phyloP scores from a whole-genome alignment of 2,113 vertebrate genomes.

The Murina feae region DNA sequence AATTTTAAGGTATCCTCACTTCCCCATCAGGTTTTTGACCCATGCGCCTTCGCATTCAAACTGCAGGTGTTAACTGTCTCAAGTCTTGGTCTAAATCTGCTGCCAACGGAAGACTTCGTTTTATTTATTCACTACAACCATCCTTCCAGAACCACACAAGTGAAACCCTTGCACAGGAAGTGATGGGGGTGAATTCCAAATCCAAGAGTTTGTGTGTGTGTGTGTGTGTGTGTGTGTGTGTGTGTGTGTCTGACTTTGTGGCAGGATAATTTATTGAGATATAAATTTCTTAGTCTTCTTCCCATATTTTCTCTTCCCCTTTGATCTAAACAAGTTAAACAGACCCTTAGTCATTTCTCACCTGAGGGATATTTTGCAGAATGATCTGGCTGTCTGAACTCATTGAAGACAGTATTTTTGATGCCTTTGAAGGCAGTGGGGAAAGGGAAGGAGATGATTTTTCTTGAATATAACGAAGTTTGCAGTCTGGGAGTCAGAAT shows the following conservation, averaged over 20 bases:
- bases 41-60: conserved; percentile 9
- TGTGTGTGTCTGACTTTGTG: not conserved
- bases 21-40: not conserved
- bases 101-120: not conserved
- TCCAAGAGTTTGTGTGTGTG: not conserved
- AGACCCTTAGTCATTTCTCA: not conserved
- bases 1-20: not conserved
- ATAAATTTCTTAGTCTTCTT: not conserved
- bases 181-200: not conserved
- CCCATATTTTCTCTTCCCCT: not conserved
- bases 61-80: not conserved
- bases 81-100: not conserved
- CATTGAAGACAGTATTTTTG: not conserved
- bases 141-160: not conserved
- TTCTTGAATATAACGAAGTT: not conserved
- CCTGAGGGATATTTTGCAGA: not conserved
- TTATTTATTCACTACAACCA: not conserved
- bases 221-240: too few relatives aligned
- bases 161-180: conserved; percentile 19
- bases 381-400: not conserved
- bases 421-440: not conserved
- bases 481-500: not conserved
- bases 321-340: not conserved
- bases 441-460: not conserved
- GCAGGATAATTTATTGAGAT: not conserved